Evolutionary conservation across 2,888 invertebrate species (phyloP).

Genomic region (Ypsolopha sequella): DNA sequence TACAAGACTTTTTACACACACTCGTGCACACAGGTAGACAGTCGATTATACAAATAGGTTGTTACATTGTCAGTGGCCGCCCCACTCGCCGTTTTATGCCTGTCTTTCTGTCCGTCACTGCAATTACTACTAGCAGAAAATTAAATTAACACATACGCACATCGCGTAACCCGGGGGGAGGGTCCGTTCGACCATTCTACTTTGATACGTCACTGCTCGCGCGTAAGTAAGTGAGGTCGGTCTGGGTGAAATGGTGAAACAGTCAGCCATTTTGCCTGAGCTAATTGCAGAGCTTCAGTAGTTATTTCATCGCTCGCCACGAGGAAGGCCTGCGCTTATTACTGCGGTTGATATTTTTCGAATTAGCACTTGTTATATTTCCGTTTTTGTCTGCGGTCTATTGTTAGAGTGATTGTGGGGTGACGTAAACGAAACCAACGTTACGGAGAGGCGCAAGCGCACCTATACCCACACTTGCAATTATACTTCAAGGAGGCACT

Average conservation of each 20-base stretch:
- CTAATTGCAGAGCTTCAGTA: constrained; percentile 56
- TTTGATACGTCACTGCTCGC: constrained; percentile 18
- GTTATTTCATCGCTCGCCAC: constrained; percentile 54
- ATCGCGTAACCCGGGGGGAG: constrained; percentile 42
- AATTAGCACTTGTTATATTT: constrained; percentile 64
- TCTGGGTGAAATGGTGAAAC: constrained; percentile 18
- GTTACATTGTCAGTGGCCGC: constrained; percentile 43
- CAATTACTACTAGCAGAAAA: constrained; percentile 65
- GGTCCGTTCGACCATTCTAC: constrained; percentile 26
- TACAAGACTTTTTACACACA: constrained; percentile 8
- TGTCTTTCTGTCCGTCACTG: constrained; percentile 32
- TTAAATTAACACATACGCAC: constrained; percentile 68
- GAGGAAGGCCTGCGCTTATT: constrained; percentile 52
- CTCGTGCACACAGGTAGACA: constrained; percentile 27
- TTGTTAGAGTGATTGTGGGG: constrained; percentile 45
- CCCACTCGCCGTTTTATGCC: constrained; percentile 22
- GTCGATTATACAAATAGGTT: constrained; percentile 37
- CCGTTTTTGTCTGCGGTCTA: constrained; percentile 44
- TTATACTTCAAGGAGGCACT: neutral
- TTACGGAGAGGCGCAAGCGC: constrained; percentile 4
- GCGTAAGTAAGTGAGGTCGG: constrained; percentile 4
- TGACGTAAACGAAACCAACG: constrained; percentile 18
- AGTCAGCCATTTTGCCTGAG: constrained; percentile 64
- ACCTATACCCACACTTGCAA: neutral
- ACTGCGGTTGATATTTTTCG: constrained; percentile 64